A percentile compares a stretch with the other conserved stretches of the same genome.
Conservation (phyloP, 1,140 invertebrate species). For the Brachionus koreanus region DNA sequence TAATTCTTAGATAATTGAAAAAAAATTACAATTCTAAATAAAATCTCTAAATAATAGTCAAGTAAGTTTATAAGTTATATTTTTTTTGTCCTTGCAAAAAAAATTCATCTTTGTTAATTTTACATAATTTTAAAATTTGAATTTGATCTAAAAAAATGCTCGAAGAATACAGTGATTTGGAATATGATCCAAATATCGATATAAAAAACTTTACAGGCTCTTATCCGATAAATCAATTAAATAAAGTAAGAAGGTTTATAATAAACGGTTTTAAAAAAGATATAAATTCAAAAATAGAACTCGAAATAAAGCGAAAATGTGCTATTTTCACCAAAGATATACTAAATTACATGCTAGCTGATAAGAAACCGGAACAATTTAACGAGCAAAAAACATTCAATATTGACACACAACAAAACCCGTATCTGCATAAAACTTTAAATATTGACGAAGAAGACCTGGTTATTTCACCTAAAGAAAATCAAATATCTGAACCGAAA, state of each 20-base stretch:
- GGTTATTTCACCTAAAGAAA: background rate
- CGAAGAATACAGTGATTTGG: background rate
- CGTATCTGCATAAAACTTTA: background rate
- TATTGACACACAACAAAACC: background rate
- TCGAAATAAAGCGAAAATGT: constrained; percentile 28
- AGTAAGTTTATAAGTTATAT: background rate
- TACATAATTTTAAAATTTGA: background rate
- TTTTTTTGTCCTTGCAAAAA: background rate
- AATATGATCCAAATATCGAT: background rate
- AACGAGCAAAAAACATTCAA: background rate
- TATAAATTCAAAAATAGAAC: background rate
- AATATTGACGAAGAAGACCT: constrained; percentile 28
- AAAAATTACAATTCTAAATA: too few species aligned
- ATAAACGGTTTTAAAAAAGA: background rate
- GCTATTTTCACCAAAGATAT: constrained; percentile 15
- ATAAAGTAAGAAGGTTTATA: background rate
- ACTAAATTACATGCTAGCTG: background rate
- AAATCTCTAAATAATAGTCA: too few species aligned
- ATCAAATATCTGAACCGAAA: background rate
- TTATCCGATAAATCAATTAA: background rate
- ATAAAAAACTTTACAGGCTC: background rate
- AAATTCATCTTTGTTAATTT: background rate
- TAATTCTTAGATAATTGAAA: too few species aligned
- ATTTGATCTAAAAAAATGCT: background rate
- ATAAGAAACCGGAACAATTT: constrained; percentile 20